These are phyloP conservation scores for Synchiropus splendidus DNA, from an alignment of 2,113 vertebrate genomes.

Conservation along the genomic window DNA sequence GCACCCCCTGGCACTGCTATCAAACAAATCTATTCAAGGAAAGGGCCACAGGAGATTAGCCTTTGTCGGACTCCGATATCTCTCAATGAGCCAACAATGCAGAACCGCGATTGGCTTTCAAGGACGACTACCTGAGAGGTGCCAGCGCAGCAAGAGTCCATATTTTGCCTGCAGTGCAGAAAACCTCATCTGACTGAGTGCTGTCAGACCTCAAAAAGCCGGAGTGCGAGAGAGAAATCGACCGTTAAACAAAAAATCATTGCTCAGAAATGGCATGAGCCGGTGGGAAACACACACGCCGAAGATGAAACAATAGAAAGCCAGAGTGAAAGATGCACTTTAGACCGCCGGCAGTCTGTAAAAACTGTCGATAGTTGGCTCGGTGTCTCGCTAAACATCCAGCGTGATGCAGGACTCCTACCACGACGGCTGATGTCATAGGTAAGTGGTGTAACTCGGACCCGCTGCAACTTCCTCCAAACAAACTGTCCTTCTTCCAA, in stretches of 20 bases:
- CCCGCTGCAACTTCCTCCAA: too few relatives aligned
- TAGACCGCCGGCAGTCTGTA: background rate
- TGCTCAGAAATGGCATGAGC: background rate
- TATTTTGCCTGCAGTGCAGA: slow-evolving; percentile 16
- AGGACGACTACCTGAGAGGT: slow-evolving; percentile 39
- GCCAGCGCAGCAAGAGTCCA: slow-evolving; percentile 36
- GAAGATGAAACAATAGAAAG: background rate
- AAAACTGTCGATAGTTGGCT: too few relatives aligned
- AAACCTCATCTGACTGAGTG: slow-evolving; percentile 17
- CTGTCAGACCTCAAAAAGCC: slow-evolving; percentile 4
- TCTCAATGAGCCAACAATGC: slow-evolving; percentile 39
- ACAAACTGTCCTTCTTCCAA: too few relatives aligned
- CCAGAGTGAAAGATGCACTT: slow-evolving; percentile 4
- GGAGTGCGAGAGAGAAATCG: background rate
- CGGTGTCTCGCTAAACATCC: background rate
- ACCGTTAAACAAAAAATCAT: slow-evolving; percentile 4
- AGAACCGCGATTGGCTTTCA: slow-evolving; percentile 34
- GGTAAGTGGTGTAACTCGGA: too few relatives aligned
- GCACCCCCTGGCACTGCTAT: slow-evolving; percentile 35
- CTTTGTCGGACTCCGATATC: slow-evolving; percentile 40
- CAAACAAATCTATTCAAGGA: slow-evolving; percentile 51
- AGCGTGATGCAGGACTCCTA: too few relatives aligned
- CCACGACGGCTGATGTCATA: too few relatives aligned
- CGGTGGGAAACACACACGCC: background rate
- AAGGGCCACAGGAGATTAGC: slow-evolving; percentile 36